These are phyloP conservation scores for Calephelis nemesis DNA, from an alignment of 1,140 invertebrate genomes.

Conservation along the genomic window DNA sequence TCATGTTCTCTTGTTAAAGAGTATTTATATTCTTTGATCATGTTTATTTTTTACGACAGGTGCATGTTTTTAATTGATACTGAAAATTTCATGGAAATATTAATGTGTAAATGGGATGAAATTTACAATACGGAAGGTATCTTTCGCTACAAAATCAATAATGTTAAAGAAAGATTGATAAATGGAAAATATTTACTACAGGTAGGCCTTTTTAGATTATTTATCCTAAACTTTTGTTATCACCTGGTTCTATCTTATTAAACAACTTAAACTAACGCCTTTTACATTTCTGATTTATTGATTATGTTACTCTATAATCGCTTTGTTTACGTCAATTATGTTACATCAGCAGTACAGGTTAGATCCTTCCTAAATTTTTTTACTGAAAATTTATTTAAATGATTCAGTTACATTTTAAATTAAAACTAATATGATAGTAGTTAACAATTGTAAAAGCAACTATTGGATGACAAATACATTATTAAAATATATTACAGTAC, in stretches of 20 bases:
- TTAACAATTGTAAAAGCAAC: no score
- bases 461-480: background rate
- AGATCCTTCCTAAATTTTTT: no score
- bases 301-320: no score
- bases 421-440: no score
- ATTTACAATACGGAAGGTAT: constrained; percentile 42
- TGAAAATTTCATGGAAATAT: no score
- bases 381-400: no score
- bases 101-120: constrained; percentile 44
- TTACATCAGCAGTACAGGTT: no score
- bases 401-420: no score
- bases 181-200: constrained; percentile 35
- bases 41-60: background rate
- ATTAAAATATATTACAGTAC: constrained; percentile 10
- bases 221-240: constrained; percentile 40
- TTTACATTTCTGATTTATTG: no score
- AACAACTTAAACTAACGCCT: background rate
- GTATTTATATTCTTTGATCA: no score
- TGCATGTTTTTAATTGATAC: background rate
- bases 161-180: constrained; percentile 45
- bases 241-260: background rate
- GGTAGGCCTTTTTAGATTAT: constrained; percentile 19
- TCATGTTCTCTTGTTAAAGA: no score
- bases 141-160: constrained; percentile 60
- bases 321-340: no score